Percentiles rank a stretch among this genome's conserved stretches.
These are phyloP conservation scores for Tyrannus savana DNA, from an alignment of 2,113 vertebrate species.

Conservation along the genomic window DNA sequence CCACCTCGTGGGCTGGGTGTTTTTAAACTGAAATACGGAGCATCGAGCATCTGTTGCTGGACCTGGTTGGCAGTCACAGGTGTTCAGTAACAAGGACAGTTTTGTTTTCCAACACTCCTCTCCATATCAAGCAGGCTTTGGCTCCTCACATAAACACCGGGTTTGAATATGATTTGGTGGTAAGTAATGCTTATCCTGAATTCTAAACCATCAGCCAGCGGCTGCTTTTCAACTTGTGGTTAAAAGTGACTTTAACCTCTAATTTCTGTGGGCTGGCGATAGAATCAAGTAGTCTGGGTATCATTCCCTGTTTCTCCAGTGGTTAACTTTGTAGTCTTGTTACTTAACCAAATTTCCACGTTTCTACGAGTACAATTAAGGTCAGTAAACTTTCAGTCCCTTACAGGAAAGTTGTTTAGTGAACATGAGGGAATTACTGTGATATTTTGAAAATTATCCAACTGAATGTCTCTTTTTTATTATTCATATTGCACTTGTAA, in stretches of 20 bases:
- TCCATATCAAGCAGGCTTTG: rapidly evolving
- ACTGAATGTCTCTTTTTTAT: not conserved
- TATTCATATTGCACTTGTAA: not conserved
- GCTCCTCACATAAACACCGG: not conserved
- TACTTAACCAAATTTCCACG: not conserved
- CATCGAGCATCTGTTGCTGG: not conserved
- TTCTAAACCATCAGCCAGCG: not conserved
- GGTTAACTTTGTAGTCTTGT: not conserved
- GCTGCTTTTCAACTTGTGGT: not conserved
- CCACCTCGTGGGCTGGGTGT: not conserved
- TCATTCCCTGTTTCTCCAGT: not conserved
- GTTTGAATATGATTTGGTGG: not conserved
- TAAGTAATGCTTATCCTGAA: not conserved
- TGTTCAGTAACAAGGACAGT: not conserved
- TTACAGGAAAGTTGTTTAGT: not conserved
- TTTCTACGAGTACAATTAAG: not conserved
- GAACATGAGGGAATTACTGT: not conserved
- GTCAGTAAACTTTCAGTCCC: not conserved
- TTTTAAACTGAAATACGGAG: not conserved
- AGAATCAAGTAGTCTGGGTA: not conserved
- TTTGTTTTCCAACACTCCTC: not conserved
- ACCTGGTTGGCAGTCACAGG: not conserved
- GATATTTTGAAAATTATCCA: not conserved
- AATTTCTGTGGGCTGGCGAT: not conserved
- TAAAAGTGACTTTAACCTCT: not conserved